These are phyloP conservation scores for Drosophila pegasa DNA, from an alignment of 2,888 invertebrate species.

Conservation along the genomic window DNA sequence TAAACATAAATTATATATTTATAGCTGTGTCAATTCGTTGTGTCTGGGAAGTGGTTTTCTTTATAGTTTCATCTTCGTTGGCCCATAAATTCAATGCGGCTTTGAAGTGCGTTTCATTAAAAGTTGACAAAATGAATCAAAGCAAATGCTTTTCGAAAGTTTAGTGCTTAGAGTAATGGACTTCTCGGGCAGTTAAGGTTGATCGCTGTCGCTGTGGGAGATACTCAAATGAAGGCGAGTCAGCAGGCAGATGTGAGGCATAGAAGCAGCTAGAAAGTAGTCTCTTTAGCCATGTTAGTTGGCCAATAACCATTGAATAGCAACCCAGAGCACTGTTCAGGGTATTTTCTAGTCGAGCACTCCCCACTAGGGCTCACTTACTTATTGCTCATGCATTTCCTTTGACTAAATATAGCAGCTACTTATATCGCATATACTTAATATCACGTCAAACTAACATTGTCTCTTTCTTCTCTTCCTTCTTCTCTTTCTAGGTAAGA, in stretches of 20 bases:
- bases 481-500: constrained; percentile 69
- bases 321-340: too few relatives aligned
- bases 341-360: background rate
- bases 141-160: constrained; percentile 6
- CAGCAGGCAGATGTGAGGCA: background rate
- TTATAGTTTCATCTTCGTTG: background rate
- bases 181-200: background rate
- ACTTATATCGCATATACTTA: constrained; percentile 1
- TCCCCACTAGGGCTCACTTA: background rate
- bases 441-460: constrained; percentile 44
- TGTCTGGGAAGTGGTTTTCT: constrained; percentile 35
- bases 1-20: constrained; percentile 68
- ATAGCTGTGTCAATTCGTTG: constrained; percentile 43
- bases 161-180: background rate
- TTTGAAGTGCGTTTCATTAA: constrained; percentile 42
- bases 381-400: background rate
- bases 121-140: constrained; percentile 4
- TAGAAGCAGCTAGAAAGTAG: background rate
- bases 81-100: constrained; percentile 52
- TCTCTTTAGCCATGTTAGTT: too few relatives aligned
- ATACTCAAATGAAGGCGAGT: background rate
- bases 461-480: constrained; percentile 4
- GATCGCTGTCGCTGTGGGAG: background rate
- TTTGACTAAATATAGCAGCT: background rate
- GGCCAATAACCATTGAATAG: too few relatives aligned